Conservation (phyloP, 2,797 vertebrate genomes). For the Acanthiza pusilla region DNA sequence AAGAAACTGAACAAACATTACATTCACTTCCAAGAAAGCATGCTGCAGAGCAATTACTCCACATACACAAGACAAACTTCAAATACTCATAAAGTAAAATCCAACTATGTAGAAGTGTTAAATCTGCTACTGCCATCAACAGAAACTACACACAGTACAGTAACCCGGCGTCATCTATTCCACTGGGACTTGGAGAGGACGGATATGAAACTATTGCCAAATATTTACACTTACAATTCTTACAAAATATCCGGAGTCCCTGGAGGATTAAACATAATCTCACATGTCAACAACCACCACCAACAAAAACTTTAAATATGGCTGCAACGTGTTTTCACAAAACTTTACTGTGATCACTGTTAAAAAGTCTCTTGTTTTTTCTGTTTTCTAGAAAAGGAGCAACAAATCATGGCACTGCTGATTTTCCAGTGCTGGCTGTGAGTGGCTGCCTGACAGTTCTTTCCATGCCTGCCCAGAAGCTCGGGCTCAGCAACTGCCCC, state of each 20-base stretch:
- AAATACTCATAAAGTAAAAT: conserved; percentile 4
- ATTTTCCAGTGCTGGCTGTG: background rate
- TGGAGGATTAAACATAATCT: conserved; percentile 53
- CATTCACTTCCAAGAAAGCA: background rate
- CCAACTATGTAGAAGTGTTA: conserved; percentile 1
- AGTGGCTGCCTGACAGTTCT: background rate
- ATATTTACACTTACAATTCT: conserved; percentile 64
- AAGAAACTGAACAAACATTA: background rate
- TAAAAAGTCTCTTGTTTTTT: background rate
- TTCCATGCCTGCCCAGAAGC: background rate
- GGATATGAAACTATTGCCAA: conserved; percentile 61
- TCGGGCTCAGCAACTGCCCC: background rate
- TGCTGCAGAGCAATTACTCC: background rate
- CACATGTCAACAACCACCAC: conserved; percentile 50
- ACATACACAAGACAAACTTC: background rate
- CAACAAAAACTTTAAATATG: conserved; percentile 54
- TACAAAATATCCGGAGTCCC: conserved; percentile 57
- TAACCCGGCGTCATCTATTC: conserved; percentile 4
- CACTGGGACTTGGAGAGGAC: background rate
- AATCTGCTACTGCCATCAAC: conserved; percentile 18
- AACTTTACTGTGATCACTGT: background rate
- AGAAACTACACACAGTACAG: background rate
- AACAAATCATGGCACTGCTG: background rate
- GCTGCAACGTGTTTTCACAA: conserved; percentile 13
- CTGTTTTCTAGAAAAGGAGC: background rate